These are phyloP conservation scores for Argentina silus DNA, from an alignment of 2,797 vertebrate genomes.

Conservation along the genomic window DNA sequence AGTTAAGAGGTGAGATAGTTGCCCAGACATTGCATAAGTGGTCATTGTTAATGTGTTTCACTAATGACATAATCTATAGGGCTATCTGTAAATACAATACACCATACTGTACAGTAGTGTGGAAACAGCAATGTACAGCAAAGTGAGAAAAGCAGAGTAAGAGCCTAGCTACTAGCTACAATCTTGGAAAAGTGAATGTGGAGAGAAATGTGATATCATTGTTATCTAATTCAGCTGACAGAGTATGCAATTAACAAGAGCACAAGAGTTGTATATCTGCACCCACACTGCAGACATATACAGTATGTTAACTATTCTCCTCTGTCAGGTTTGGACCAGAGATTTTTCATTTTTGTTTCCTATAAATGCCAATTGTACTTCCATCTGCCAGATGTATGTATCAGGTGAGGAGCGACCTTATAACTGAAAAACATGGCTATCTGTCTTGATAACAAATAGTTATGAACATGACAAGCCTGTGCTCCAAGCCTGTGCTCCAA, in stretches of 20 bases:
- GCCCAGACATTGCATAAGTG: slow-evolving; percentile 5
- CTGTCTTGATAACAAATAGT: slow-evolving; percentile 37
- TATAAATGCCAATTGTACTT: slow-evolving; percentile 15
- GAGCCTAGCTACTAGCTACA: too few relatives aligned
- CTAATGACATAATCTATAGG: slow-evolving; percentile 32
- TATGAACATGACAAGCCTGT: slow-evolving; percentile 14
- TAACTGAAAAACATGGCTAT: not conserved
- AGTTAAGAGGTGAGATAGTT: not conserved
- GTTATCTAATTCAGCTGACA: not conserved
- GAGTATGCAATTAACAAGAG: too few relatives aligned
- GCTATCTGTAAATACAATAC: slow-evolving; percentile 8
- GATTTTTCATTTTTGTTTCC: not conserved
- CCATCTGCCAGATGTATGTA: slow-evolving; percentile 16
- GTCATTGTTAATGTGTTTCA: slow-evolving; percentile 17
- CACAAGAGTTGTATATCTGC: too few relatives aligned
- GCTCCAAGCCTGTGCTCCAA: not conserved
- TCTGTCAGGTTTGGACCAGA: too few relatives aligned
- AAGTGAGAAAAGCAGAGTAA: slow-evolving; percentile 12
- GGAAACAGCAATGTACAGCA: not conserved
- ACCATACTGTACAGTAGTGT: not conserved
- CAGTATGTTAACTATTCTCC: too few relatives aligned
- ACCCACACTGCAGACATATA: too few relatives aligned
- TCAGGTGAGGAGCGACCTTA: slow-evolving; percentile 31
- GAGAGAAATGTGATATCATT: not conserved
- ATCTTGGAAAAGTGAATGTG: slow-evolving; percentile 16